Conservation (phyloP, 2,888 invertebrate genomes). For the Stenodema calcarata region DNA sequence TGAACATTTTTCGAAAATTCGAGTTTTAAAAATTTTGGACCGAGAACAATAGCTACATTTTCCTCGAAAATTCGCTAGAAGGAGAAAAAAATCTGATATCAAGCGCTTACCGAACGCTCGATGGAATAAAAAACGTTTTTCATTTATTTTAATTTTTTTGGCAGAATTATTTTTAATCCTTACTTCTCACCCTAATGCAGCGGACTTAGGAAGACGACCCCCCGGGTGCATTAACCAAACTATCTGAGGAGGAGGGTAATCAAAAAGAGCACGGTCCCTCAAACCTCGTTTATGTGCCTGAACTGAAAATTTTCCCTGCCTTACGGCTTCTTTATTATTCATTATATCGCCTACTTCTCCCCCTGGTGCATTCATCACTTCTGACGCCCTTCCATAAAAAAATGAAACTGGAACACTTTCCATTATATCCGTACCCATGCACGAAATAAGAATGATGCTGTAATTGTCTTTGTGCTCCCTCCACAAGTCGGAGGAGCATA, state of each 20-base stretch:
- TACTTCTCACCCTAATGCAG: not conserved
- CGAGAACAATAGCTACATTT: no score
- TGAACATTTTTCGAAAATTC: no score
- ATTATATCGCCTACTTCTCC: conserved; percentile 49
- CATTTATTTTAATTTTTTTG: not conserved
- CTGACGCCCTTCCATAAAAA: not conserved
- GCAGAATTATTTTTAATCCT: not conserved
- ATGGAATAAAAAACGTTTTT: no score
- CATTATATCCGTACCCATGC: conserved; percentile 45
- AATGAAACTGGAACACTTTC: conserved; percentile 46
- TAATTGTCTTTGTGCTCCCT: conserved; percentile 41
- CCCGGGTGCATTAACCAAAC: conserved; percentile 35
- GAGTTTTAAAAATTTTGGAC: no score
- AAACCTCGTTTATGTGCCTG: conserved; percentile 37
- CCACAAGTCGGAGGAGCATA: not conserved
- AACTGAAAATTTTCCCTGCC: conserved; percentile 26
- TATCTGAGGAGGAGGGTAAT: conserved; percentile 23
- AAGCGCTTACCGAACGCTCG: no score
- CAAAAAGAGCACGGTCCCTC: conserved; percentile 18
- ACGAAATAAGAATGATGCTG: conserved; percentile 41
- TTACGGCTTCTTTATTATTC: conserved; percentile 48
- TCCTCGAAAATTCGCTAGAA: no score
- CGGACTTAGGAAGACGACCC: not conserved
- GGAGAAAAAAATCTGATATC: no score
- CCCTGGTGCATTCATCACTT: conserved; percentile 30